Conservation (phyloP, 2,113 vertebrate genomes). For the Scophthalmus maximus region DNA sequence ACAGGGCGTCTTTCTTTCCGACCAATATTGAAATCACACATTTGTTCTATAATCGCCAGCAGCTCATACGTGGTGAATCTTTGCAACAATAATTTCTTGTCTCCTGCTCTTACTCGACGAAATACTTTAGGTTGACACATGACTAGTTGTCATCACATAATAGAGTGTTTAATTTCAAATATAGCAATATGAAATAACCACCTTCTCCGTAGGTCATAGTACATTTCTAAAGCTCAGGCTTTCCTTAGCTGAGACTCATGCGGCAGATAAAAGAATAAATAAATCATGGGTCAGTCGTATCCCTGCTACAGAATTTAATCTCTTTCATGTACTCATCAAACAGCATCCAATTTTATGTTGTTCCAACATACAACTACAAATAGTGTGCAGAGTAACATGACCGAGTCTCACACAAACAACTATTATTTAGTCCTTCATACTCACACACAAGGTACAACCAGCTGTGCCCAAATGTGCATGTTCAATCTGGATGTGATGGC, state of each 20-base stretch:
- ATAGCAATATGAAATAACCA: neutral
- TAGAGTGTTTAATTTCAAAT: neutral
- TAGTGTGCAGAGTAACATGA: neutral
- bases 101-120: constrained; percentile 1
- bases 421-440: neutral
- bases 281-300: neutral
- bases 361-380: neutral
- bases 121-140: constrained; percentile 7
- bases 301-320: neutral
- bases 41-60: too few species aligned
- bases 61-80: neutral
- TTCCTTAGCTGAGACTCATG: too few species aligned
- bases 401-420: neutral
- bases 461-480: neutral
- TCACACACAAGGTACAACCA: neutral
- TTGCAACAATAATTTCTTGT: neutral
- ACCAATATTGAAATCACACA: constrained; percentile 23
- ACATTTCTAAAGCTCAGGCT: too few species aligned
- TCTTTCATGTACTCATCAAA: too few species aligned
- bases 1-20: constrained; percentile 65
- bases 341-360: too few species aligned
- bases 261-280: constrained; percentile 15
- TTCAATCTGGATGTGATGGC: constrained; percentile 20
- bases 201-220: neutral
- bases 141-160: neutral